phyloP scores from a whole-genome alignment of 92 coral and sea anemone species.

The Paragorgia papillata region DNA sequence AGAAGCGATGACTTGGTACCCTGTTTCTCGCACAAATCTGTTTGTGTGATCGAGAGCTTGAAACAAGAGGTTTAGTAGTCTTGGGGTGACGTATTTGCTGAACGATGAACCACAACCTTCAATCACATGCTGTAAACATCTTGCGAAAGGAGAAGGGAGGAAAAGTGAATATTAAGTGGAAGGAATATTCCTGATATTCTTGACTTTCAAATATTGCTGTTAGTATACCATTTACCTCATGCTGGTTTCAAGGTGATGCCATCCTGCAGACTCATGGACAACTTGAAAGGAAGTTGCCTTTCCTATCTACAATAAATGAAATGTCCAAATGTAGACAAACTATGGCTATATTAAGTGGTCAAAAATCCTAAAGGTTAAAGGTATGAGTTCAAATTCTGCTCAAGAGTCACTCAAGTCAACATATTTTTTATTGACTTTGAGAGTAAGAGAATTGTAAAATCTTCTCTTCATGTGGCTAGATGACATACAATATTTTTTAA shows the following conservation, averaged over 20 bases:
- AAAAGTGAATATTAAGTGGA: too few relatives aligned
- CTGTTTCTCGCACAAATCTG: slow-evolving; percentile 97
- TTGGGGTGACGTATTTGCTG: slow-evolving; percentile 77
- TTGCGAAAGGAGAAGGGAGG: slow-evolving; percentile 30
- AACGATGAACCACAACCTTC: slow-evolving; percentile 93
- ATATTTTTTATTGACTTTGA: too few relatives aligned
- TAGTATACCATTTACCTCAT: slow-evolving; percentile 69
- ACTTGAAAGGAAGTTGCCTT: slow-evolving; percentile 82
- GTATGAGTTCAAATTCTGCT: too few relatives aligned
- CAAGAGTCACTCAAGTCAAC: too few relatives aligned
- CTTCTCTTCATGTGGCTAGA: too few relatives aligned
- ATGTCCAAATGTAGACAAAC: too few relatives aligned
- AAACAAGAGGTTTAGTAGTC: slow-evolving; percentile 83
- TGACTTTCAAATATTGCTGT: too few relatives aligned
- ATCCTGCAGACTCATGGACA: slow-evolving; percentile 97
- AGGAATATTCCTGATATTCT: too few relatives aligned
- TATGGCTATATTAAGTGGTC: not conserved
- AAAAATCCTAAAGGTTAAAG: not conserved
- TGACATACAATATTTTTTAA: too few relatives aligned
- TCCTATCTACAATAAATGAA: slow-evolving; percentile 30
- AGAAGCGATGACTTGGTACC: slow-evolving; percentile 94
- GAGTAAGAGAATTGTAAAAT: too few relatives aligned
- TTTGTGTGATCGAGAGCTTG: slow-evolving; percentile 92
- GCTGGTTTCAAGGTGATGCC: slow-evolving; percentile 97
- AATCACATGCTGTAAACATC: slow-evolving; percentile 91